Base-by-base conservation (phyloP, 2,113 vertebrate species). In the Equus quagga region DNA sequence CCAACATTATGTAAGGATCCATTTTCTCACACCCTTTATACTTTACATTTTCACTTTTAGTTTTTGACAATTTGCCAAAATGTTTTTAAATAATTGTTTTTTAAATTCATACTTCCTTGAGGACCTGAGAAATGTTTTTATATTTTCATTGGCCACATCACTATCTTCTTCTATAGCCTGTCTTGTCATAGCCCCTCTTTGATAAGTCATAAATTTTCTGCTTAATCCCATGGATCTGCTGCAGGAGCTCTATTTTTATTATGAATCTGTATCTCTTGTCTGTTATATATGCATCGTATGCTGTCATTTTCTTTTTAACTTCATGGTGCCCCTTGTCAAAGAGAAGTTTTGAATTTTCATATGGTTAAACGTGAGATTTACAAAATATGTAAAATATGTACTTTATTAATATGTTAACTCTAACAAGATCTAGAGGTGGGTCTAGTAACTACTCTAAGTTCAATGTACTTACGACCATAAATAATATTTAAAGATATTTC, bases 351-450 rank as follows among this genome's bases (percentile, higher is more conserved):
- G 8, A 70, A 75, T 90, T 83, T 90, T 75, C 60, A 54, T 15
- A 69, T 17, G n/a, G 56, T 62, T 70, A 75, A 88, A 80, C 90
- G 28, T 97, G 65, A 92, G 28, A 89, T 89, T 92, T 96, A 90
- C 21, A 94, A 96, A 94, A 89, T 21, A 56, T 9, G 46, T 84
- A 12, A 96, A 94, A 89, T 21, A 56, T 9, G 46, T 84, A 12
- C 2, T n/a, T 87, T 64, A 67, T 73, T 75, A 90, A 41, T 36
- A 54, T 8, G 0, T 64, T 93, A 78, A 80, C 28, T 54, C 28
- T 54, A 84, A 96, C 6, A 97, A 84, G 67, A 73, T 75, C 21
- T 80, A 80, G 36, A 65, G 41, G 1, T 31, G n/a, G 3, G 28
- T 58, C 51, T 76, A 69, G 62, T 64, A 93, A 82, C 31, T 76